Base-by-base conservation (phyloP, 2,888 invertebrate species). In the Drosophila ezoana region DNA sequence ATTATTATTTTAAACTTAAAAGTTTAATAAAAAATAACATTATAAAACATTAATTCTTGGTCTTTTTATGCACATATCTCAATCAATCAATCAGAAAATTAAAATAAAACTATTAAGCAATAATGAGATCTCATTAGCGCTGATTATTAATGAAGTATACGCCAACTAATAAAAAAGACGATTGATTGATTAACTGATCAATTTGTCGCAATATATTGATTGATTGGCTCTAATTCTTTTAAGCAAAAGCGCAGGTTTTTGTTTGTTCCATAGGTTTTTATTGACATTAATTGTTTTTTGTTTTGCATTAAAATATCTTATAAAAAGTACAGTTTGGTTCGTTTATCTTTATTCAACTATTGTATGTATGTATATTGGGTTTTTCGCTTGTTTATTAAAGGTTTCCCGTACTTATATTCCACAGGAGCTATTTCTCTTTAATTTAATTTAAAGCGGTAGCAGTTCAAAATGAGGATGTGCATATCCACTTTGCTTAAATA, bases 1-100 rank as follows among this genome's bases (percentile, higher is more conserved):
- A 77, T 72, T 77, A 81, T 82, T 88, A 82, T 82, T 82, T 82
- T 83, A 88, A 82, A 82, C 87, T 87, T 89, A 90, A 90, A 79
- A 74, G 89, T 81, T 89, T 90, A 89, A 90, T 90, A 89, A 89
- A 87, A 72, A 69, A 76, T 66, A 79, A 63, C 60, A 66, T 52
- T 45, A 49, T 28, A 41, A 52, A 60, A 18, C 18, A 13, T 49
- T 9, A 37, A 8, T 0, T 6, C 10, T 14, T 20, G n/a, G 53
- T 0, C 13, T 41, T 40, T 52, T 66, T 0, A 11, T 28, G 9
- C n/a, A 37, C 9, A 14, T 28, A 28, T 8, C 8, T 28, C 28
- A 28, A 28, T 28, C 28, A 28, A 28, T 8, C 28, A 28, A 8
- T 23, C 4, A 20, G 20, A 4, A 20, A 20, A 20, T 20, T 23